A percentile compares a stretch with the other conserved stretches of the same genome.
These are phyloP conservation scores for Drosophila borealis DNA, from an alignment of 2,888 invertebrate species.

Conservation along the genomic window DNA sequence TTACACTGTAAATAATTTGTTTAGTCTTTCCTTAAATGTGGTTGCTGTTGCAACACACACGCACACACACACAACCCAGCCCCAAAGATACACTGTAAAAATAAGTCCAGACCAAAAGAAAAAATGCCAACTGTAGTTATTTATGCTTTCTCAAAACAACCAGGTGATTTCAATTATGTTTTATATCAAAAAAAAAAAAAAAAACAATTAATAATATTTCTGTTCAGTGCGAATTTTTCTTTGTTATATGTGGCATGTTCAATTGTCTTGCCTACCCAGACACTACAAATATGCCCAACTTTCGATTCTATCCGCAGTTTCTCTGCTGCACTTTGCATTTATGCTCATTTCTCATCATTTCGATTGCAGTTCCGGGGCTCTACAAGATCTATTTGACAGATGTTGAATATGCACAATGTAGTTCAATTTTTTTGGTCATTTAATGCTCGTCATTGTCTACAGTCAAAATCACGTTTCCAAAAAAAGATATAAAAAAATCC, in stretches of 20 bases:
- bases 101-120: constrained; percentile 55
- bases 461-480: neutral
- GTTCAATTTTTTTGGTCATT: constrained; percentile 24
- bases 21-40: constrained; percentile 56
- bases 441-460: constrained; percentile 15
- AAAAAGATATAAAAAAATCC: neutral
- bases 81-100: constrained; percentile 63
- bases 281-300: constrained; percentile 43
- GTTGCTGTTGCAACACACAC: constrained; percentile 12
- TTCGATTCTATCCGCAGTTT: constrained; percentile 26
- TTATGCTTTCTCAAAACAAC: constrained; percentile 69
- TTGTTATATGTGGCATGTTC: constrained; percentile 74
- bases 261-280: constrained; percentile 63
- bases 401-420: constrained; percentile 31
- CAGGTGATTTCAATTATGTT: constrained; percentile 72
- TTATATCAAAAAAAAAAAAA: constrained; percentile 22
- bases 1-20: constrained; percentile 78
- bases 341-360: constrained; percentile 32
- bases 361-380: constrained; percentile 26
- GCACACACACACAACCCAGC: constrained; percentile 8
- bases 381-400: constrained; percentile 46
- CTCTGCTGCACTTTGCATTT: constrained; percentile 20
- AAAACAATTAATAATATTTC: constrained; percentile 16
- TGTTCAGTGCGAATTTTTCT: constrained; percentile 47
- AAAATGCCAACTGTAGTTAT: constrained; percentile 74